A percentile compares a stretch with the other conserved stretches of the same genome.
phyloP scores from a whole-genome alignment of 2,888 invertebrate species.

The Dolichopus griseipennis region DNA sequence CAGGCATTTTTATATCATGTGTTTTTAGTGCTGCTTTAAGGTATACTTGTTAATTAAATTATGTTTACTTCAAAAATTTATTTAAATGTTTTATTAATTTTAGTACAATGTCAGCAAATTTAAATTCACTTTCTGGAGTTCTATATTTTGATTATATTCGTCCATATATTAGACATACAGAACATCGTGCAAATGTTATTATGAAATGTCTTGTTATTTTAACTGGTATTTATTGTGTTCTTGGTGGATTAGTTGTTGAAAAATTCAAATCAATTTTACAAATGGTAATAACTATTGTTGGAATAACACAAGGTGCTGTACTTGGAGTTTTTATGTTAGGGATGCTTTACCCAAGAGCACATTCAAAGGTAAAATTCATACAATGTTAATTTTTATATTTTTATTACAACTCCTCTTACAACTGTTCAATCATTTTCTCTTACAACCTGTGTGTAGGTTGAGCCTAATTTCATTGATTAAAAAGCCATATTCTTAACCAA shows the following conservation, averaged over 20 bases:
- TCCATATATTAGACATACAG: slow-evolving; percentile 38
- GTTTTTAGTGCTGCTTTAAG: slow-evolving; percentile 52
- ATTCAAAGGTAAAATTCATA: slow-evolving; percentile 33
- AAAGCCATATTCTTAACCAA: too few relatives aligned
- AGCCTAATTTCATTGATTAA: too few relatives aligned
- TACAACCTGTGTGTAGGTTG: too few relatives aligned
- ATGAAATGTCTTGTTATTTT: slow-evolving; percentile 44
- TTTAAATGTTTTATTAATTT: slow-evolving; percentile 17
- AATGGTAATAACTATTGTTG: slow-evolving; percentile 42
- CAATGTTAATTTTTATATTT: too few relatives aligned
- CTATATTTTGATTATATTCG: slow-evolving; percentile 51
- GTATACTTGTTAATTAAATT: not conserved
- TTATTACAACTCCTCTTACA: too few relatives aligned
- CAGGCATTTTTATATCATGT: slow-evolving; percentile 53
- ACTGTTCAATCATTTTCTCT: too few relatives aligned
- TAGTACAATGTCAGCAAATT: slow-evolving; percentile 51
- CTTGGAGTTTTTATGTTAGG: slow-evolving; percentile 58
- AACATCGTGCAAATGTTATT: slow-evolving; percentile 44
- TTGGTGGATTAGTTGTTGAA: slow-evolving; percentile 43
- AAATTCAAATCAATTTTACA: slow-evolving; percentile 47
- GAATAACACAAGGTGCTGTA: slow-evolving; percentile 52
- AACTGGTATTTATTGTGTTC: slow-evolving; percentile 53
- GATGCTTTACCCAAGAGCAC: slow-evolving; percentile 56
- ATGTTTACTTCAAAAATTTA: too few relatives aligned
- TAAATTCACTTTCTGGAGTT: slow-evolving; percentile 49